Conservation (phyloP, 2,888 invertebrate species). For the Noctua comes region DNA sequence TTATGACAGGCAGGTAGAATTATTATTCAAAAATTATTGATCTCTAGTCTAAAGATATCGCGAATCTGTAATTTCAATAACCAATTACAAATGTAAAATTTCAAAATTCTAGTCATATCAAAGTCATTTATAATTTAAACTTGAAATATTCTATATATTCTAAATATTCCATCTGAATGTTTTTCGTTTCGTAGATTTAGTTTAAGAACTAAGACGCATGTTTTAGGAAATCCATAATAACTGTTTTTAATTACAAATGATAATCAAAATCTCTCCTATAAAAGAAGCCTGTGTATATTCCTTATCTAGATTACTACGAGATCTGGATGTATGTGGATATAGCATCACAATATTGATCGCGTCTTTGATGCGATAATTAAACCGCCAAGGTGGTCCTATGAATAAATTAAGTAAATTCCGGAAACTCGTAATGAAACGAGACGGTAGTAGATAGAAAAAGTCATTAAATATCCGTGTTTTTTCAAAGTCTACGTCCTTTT, state of each 20-base stretch:
- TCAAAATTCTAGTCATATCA: neutral
- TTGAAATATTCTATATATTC: no score
- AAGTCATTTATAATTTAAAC: neutral
- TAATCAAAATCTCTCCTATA: conserved; percentile 10
- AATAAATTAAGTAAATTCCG: neutral
- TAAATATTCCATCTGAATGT: no score
- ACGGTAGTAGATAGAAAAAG: neutral
- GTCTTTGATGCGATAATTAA: neutral
- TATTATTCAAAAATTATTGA: neutral
- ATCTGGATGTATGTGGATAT: conserved; percentile 7
- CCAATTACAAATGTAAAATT: neutral
- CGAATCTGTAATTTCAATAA: neutral
- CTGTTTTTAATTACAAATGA: conserved; percentile 11
- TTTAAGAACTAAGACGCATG: no score
- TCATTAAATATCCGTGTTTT: neutral
- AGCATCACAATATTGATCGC: neutral
- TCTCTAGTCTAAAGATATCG: neutral
- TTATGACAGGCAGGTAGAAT: no score
- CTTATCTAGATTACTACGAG: conserved; percentile 23
- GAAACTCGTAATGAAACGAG: neutral
- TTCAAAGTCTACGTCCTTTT: neutral
- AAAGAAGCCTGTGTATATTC: conserved; percentile 10
- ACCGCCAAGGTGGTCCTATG: no score
- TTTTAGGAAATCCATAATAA: neutral
- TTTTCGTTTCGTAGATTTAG: neutral